Evolutionary conservation across 1,140 invertebrate species (phyloP).

Genomic region (Drosophila subobscura): DNA sequence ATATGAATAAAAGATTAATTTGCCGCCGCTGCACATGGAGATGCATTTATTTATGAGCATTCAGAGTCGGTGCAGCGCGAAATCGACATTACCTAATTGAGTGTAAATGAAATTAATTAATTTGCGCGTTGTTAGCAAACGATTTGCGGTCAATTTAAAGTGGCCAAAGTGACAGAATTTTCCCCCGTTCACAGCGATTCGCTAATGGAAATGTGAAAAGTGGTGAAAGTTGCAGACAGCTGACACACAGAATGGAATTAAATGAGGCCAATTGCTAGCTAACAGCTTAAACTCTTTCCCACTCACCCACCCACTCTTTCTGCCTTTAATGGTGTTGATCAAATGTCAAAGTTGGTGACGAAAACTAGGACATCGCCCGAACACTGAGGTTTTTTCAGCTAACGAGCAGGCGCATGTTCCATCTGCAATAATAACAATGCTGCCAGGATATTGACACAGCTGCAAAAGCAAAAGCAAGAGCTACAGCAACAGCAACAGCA

Average conservation of each 20-base stretch:
- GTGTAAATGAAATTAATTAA: conserved; percentile 49
- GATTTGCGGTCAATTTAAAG: conserved; percentile 21
- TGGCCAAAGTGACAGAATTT: conserved; percentile 1
- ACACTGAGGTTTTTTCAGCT: conserved; percentile 41
- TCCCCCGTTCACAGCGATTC: not conserved
- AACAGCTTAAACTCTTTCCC: conserved; percentile 16
- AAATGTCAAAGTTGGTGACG: conserved; percentile 44
- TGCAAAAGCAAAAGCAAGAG: too few species aligned
- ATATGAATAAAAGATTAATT: conserved; percentile 45
- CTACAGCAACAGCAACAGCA: conserved; percentile 11
- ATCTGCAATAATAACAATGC: conserved; percentile 49
- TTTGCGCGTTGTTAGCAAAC: conserved; percentile 7
- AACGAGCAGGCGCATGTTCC: conserved; percentile 53
- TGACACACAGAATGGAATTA: not conserved
- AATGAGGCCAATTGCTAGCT: conserved; percentile 16
- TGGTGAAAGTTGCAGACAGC: conserved; percentile 8
- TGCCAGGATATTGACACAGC: conserved; percentile 54
- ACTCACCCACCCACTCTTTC: not conserved
- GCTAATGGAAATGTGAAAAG: not conserved
- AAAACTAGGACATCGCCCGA: conserved; percentile 17
- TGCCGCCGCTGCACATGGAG: not conserved
- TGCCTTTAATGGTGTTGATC: conserved; percentile 30
- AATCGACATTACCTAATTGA: conserved; percentile 48
- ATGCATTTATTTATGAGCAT: conserved; percentile 31
- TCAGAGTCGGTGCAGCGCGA: conserved; percentile 5